phyloP scores from a whole-genome alignment of 2,797 vertebrate genomes.

The Sciurus vulgaris region DNA sequence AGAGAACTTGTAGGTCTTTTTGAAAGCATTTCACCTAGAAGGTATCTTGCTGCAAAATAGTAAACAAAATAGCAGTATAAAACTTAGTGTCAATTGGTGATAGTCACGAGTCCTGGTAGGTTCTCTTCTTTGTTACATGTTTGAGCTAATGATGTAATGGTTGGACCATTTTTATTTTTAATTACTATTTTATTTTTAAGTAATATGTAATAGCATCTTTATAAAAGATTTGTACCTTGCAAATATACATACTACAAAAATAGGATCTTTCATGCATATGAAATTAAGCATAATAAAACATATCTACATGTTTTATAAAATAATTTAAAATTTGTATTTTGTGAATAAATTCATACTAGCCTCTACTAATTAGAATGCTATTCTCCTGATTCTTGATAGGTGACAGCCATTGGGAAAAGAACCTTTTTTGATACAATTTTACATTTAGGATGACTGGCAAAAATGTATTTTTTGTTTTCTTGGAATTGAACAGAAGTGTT shows the following conservation, averaged over 20 bases:
- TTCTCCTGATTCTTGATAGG: constrained; percentile 11
- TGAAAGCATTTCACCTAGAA: constrained; percentile 73
- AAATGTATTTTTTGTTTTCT: not conserved
- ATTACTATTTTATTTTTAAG: constrained; percentile 51
- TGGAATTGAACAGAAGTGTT: constrained; percentile 55
- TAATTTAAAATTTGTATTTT: constrained; percentile 47
- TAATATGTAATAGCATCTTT: constrained; percentile 4
- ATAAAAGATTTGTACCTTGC: not conserved
- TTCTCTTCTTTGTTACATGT: constrained; percentile 77
- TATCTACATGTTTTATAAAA: not conserved
- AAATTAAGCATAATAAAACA: not conserved
- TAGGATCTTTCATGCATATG: constrained; percentile 20
- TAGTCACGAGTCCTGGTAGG: constrained; percentile 69
- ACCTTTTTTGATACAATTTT: not conserved
- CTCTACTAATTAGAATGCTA: not conserved
- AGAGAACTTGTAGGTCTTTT: constrained; percentile 51
- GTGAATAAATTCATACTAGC: not conserved
- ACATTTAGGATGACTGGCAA: not conserved
- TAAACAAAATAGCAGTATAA: constrained; percentile 73
- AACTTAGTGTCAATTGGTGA: constrained; percentile 62
- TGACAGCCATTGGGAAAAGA: not conserved
- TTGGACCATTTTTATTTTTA: constrained; percentile 70
- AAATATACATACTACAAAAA: not conserved
- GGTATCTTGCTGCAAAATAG: constrained; percentile 58
- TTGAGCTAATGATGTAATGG: constrained; percentile 64